These are phyloP conservation scores for Hartigia nigra DNA, from an alignment of 2,888 invertebrate species.

Conservation along the genomic window DNA sequence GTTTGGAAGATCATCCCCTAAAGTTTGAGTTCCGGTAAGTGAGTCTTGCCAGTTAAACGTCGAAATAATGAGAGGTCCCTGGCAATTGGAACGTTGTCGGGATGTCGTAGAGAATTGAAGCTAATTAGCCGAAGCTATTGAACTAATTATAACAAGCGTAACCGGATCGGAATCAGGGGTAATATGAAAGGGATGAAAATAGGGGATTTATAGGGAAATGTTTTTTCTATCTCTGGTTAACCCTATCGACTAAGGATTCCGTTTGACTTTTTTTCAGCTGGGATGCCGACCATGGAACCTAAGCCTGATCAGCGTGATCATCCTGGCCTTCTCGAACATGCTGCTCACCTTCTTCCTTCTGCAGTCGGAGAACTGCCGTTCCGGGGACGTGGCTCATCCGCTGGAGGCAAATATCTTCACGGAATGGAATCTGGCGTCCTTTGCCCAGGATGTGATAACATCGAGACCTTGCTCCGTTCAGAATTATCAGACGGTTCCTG, in stretches of 20 bases:
- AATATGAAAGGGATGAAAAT: background rate
- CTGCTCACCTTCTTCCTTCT: constrained; percentile 71
- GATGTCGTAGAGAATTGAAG: background rate
- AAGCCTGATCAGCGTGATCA: constrained; percentile 73
- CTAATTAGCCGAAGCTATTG: constrained; percentile 17
- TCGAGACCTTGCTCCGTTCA: constrained; percentile 34
- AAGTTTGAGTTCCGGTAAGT: background rate
- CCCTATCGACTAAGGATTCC: background rate
- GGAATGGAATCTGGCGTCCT: constrained; percentile 1
- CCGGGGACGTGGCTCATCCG: background rate
- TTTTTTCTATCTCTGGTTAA: background rate
- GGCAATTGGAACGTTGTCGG: background rate
- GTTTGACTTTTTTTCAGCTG: constrained; percentile 52
- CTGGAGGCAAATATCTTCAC: constrained; percentile 51
- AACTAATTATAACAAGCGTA: constrained; percentile 26
- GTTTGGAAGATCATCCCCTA: background rate
- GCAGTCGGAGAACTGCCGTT: constrained; percentile 67
- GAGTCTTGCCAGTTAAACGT: background rate
- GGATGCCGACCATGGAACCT: constrained; percentile 78
- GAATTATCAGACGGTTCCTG: constrained; percentile 40
- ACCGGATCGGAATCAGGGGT: constrained; percentile 5
- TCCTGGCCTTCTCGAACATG: constrained; percentile 75
- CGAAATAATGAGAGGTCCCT: background rate
- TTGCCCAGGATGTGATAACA: background rate
- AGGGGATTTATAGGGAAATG: background rate